Evolutionary conservation across 2,113 vertebrate species (phyloP).

Genomic region (Gasterosteus aculeatus): DNA sequence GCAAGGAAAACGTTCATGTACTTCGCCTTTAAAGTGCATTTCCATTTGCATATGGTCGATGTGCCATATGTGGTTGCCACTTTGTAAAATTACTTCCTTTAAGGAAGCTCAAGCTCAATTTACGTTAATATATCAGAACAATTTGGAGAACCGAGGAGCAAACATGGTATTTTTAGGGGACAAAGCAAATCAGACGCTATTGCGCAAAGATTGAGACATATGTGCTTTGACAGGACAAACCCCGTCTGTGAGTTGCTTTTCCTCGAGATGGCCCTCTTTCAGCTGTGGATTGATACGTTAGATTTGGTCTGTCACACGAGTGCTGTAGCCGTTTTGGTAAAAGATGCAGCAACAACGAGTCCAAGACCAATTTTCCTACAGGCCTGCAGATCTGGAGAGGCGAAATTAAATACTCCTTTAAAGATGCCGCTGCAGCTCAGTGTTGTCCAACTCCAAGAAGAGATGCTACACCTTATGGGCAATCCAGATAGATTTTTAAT

Average conservation of each 20-base stretch:
- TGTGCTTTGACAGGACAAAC: slow-evolving; percentile 4
- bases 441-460: background rate
- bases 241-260: slow-evolving; percentile 11
- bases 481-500: slow-evolving; percentile 9
- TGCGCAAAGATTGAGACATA: slow-evolving; percentile 9
- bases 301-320: background rate
- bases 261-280: background rate
- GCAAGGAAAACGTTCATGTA: background rate
- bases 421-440: background rate
- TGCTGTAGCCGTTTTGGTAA: background rate
- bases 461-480: slow-evolving; percentile 9
- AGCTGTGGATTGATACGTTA: slow-evolving; percentile 8
- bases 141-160: slow-evolving; percentile 5
- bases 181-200: slow-evolving; percentile 24
- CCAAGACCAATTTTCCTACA: slow-evolving; percentile 9
- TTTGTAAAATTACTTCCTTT: slow-evolving; percentile 15
- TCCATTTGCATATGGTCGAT: background rate
- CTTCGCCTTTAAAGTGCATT: slow-evolving; percentile 8
- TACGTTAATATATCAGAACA: no score
- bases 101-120: background rate
- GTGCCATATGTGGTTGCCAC: background rate
- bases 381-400: no score
- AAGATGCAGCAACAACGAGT: background rate
- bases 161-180: slow-evolving; percentile 34
- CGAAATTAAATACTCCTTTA: background rate